Conservation (phyloP, 1,140 invertebrate genomes). For the Bombus ignitus region DNA sequence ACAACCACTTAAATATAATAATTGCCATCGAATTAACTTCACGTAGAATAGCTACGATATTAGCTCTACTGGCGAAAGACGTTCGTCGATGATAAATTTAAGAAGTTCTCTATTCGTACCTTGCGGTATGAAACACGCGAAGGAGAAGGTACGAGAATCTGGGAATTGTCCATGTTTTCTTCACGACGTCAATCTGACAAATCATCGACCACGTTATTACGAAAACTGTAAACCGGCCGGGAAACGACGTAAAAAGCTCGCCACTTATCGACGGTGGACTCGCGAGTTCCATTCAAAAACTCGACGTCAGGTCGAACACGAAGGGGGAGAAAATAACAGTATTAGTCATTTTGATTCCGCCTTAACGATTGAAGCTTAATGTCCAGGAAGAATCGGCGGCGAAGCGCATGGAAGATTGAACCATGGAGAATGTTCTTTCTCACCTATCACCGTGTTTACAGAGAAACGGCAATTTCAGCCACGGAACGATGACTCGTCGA, state of each 20-base stretch:
- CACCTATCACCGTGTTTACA: constrained; percentile 11
- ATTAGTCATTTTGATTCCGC: constrained; percentile 34
- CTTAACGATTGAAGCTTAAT: constrained; percentile 35
- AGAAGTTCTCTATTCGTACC: neutral
- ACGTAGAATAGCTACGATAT: neutral
- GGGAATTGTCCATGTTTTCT: neutral
- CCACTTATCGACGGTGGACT: neutral
- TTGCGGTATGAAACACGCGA: neutral
- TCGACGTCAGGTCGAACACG: neutral
- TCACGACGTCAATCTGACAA: neutral
- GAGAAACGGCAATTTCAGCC: constrained; percentile 17
- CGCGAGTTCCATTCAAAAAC: constrained; percentile 2
- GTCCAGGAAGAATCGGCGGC: constrained; percentile 32
- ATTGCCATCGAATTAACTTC: neutral
- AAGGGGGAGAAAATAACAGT: constrained; percentile 20
- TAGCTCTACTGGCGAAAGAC: neutral
- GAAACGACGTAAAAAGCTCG: constrained; percentile 1
- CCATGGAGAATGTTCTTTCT: constrained; percentile 24
- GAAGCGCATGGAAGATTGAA: constrained; percentile 12
- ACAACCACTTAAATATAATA: neutral
- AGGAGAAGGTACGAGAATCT: neutral
- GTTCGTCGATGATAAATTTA: neutral
- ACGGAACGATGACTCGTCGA: constrained; percentile 30
- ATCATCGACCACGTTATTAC: neutral
- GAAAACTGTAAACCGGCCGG: constrained; percentile 2